Base-by-base conservation (phyloP, 2,888 invertebrate genomes). In the Melanostoma mellinum region DNA sequence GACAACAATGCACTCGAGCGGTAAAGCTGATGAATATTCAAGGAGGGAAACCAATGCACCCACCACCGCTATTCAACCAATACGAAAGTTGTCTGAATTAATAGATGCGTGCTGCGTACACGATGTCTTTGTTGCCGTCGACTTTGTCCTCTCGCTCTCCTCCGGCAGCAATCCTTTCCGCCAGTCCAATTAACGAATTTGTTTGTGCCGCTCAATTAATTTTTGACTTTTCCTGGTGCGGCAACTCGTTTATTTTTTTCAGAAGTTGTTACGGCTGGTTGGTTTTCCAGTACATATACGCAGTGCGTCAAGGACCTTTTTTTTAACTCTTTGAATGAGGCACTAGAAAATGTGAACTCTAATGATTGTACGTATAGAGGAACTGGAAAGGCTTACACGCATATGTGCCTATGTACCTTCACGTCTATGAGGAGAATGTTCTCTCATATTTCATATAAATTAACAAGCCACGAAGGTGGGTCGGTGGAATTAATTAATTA, bases 171-270 rank as follows among this genome's bases (percentile, higher is more conserved):
- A 35, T 44, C 8, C 63, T 50, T 50, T 63, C 50, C 38, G 46
- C 50, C 48, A 61, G 65, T 75, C 84, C 84, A 79, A 84, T 84
- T 84, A 84, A 84, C 74, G 78, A 79, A 84, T 84, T 84, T 84
- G 84, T 79, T 79, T 84, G 78, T 79, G 74, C 78, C 75, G 84
- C 84, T 79, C 78, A 84, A 84, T 84, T 84, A 84, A 84, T 67
- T 79, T 20, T 75, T 44, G 74, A 63, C 73, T 69, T 73, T 63
- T 74, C 73, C 72, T 65, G 63, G 73, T 61, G 52, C 63, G 58
- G 48, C 61, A 33, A 42, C 55, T 40, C 33, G 38, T 50, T 53
- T 2, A 32, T 72, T 67, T 81, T 72, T 55, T 56, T 56, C 50
- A 42, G 61, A 76, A 61, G 67, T 58, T 44, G 73, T 69, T 77